These are phyloP conservation scores for Flexamia atlantica DNA, from an alignment of 2,888 invertebrate genomes.

Conservation along the genomic window DNA sequence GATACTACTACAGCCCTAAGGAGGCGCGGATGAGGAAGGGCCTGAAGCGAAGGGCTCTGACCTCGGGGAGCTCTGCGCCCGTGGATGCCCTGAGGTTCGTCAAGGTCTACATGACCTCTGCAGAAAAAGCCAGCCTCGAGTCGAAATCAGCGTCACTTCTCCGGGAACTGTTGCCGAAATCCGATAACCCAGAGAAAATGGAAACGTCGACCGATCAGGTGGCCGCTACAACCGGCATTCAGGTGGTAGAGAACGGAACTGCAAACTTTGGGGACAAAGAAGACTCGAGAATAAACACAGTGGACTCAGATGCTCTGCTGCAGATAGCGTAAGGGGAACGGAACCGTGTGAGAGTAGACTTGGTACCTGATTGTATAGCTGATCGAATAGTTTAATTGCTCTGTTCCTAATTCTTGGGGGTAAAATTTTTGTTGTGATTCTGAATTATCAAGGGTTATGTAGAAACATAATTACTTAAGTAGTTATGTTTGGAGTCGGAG, in stretches of 20 bases:
- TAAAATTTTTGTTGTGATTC: no score
- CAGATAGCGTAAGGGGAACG: background rate
- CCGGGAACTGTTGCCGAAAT: constrained; percentile 26
- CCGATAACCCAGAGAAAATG: background rate
- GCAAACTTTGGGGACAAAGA: background rate
- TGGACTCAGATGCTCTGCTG: background rate
- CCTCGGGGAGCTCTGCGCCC: background rate
- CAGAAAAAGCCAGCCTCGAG: constrained; percentile 18
- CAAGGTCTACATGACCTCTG: constrained; percentile 43
- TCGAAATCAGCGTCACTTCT: constrained; percentile 3
- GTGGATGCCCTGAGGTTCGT: constrained; percentile 44
- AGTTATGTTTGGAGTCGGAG: no score
- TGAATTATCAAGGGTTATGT: no score
- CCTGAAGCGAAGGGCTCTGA: background rate
- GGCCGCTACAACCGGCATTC: background rate
- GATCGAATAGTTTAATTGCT: background rate
- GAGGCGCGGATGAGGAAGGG: constrained; percentile 74
- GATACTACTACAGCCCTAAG: constrained; percentile 76
- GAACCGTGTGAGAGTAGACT: background rate
- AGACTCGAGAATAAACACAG: background rate
- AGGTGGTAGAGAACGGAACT: background rate
- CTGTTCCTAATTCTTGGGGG: background rate
- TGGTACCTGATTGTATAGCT: constrained; percentile 28
- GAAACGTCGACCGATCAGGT: background rate
- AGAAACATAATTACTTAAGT: no score